Evolutionary conservation across 2,888 invertebrate genomes (phyloP), one percentile per base, ranked within the genome.

Genomic region (Chrysomela aeneicollis): DNA sequence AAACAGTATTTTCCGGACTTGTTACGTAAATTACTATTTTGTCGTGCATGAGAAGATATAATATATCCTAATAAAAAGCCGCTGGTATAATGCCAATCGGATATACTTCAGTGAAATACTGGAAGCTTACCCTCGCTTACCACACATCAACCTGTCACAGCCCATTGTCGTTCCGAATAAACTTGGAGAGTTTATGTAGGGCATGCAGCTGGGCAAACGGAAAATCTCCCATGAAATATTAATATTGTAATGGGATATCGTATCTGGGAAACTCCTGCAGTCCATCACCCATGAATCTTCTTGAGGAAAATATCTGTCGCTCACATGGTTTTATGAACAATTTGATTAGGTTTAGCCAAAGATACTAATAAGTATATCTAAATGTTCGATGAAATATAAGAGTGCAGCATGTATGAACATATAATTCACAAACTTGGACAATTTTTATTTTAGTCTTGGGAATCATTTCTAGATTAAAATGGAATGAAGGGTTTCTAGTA

Each of bases 131-230:
- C 26, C n/a, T 17, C 46, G 47, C 47, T 26, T 22, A 30, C 46
- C 26, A 22, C 26, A 42, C 57, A 57, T 57, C 57, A 47, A 57
- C 46, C 12, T 57, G 57, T 57, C 57, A 57, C 47, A 57, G 2
- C 46, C 46, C 9, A 57, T 57, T 47, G 47, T 57, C 47, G 47
- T 30, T 42, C 26, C 15, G 15, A 57, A 46, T 57, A 47, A 57
- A 46, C 17, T 57, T 12, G 6, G 22, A 2, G 18, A 57, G 46
- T 57, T 46, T 37, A 57, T 46, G 46, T 46, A 15, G 46, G 57
- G 46, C 21, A n/a, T 21, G 19, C 46, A 46, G 30, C 17, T 57
- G 47, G 47, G 46, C 47, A 30, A 46, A 22, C 42, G 46, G 26
- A 42, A 26, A 30, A 30, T 22, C 30, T 15, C 6, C 42, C 4